Percentiles rank a stretch among this genome's conserved stretches.
Conservation (phyloP, 1,140 invertebrate species). For the Luehdorfia chinensis region DNA sequence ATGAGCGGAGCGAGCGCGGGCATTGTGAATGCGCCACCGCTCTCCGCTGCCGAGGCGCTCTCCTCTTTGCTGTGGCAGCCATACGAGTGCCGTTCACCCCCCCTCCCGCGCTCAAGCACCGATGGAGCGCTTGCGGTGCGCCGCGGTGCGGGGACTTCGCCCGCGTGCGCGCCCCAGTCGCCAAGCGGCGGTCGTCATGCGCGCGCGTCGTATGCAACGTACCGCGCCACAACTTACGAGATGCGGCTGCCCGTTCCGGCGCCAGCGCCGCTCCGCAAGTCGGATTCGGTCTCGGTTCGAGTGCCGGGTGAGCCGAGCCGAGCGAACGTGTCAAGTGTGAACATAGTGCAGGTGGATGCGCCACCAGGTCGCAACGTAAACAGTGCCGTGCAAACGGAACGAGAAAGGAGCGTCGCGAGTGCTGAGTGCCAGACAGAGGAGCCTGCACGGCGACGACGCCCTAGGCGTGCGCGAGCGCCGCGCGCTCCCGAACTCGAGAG, state of each 20-base stretch:
- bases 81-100: constrained; percentile 72
- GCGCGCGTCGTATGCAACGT: constrained; percentile 70
- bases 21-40: constrained; percentile 36
- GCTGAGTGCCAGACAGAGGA: constrained; percentile 72
- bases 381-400: constrained; percentile 66
- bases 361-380: constrained; percentile 48
- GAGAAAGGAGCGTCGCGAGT: constrained; percentile 59
- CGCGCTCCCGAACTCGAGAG: constrained; percentile 48
- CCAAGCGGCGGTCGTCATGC: constrained; percentile 68
- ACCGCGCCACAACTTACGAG: constrained; percentile 50
- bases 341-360: constrained; percentile 68
- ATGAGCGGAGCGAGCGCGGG: constrained; percentile 47
- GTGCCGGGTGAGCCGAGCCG: constrained; percentile 62
- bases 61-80: constrained; percentile 74
- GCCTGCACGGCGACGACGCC: constrained; percentile 51
- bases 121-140: constrained; percentile 49
- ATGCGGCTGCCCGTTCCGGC: constrained; percentile 75
- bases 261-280: constrained; percentile 62
- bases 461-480: constrained; percentile 44
- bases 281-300: constrained; percentile 65
- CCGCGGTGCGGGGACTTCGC: constrained; percentile 31
- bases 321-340: constrained; percentile 62
- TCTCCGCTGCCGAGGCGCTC: constrained; percentile 72
- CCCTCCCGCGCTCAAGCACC: constrained; percentile 60
- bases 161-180: constrained; percentile 51